Evolutionary conservation across 2,113 vertebrate species (phyloP).

Genomic region (Ibidorhyncha struthersii): DNA sequence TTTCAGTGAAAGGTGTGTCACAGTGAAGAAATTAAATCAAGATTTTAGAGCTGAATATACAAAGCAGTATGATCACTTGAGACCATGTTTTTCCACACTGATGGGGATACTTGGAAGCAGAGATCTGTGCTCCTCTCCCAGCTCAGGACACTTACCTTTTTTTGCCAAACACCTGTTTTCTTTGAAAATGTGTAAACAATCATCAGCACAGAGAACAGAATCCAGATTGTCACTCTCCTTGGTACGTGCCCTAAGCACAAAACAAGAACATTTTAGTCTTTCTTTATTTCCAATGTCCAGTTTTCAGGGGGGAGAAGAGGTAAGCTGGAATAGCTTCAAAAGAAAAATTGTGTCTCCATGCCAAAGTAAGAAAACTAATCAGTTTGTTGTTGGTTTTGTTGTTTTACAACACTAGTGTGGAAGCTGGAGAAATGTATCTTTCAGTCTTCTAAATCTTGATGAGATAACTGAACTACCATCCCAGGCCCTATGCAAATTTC

Average conservation of each 20-base stretch:
- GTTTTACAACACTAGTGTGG: background rate
- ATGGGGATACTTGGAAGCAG: background rate
- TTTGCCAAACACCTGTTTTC: background rate
- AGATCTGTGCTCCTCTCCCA: background rate
- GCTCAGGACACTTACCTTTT: accelerated
- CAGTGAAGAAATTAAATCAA: background rate
- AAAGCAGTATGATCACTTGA: background rate
- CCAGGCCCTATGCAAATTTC: background rate
- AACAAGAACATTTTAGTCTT: background rate
- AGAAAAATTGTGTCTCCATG: background rate
- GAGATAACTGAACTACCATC: background rate
- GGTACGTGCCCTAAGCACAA: background rate
- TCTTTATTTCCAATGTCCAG: background rate
- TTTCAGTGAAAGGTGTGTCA: background rate
- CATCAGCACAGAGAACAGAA: background rate
- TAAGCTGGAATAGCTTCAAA: background rate
- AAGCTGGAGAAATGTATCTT: background rate
- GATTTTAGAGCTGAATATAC: background rate
- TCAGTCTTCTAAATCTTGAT: background rate
- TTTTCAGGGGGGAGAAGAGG: accelerated
- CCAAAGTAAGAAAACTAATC: background rate
- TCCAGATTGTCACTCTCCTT: background rate
- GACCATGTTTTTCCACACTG: background rate
- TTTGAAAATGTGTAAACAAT: background rate
- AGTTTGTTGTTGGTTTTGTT: background rate